Percentiles rank a stretch among this genome's conserved stretches.
These are phyloP conservation scores for Brachypalpus laphriformis DNA, from an alignment of 2,888 invertebrate genomes.

Conservation along the genomic window DNA sequence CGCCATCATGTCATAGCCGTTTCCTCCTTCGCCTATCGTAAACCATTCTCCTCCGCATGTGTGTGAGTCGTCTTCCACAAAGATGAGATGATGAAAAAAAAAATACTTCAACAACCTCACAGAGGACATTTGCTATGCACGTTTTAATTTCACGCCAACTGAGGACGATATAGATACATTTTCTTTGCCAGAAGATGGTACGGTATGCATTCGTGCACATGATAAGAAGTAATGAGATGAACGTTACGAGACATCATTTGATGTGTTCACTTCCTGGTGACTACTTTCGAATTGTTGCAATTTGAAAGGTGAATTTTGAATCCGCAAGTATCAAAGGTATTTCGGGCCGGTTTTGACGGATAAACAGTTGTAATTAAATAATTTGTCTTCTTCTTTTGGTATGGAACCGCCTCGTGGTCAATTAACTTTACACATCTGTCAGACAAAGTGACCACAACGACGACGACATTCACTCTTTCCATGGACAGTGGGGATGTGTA, in stretches of 20 bases:
- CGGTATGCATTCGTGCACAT: slow-evolving; percentile 45
- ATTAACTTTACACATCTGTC: neutral
- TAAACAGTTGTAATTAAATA: slow-evolving; percentile 51
- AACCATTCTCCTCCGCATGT: slow-evolving; percentile 12
- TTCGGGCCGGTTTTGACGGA: slow-evolving; percentile 4
- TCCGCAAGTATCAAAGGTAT: neutral
- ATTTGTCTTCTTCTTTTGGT: slow-evolving; percentile 30
- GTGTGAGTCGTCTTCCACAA: slow-evolving; percentile 5
- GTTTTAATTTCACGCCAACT: slow-evolving; percentile 65
- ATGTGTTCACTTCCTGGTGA: slow-evolving; percentile 25
- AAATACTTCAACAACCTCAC: slow-evolving; percentile 37
- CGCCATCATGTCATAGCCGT: slow-evolving; percentile 18
- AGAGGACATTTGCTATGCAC: slow-evolving; percentile 63
- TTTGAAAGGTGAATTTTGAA: neutral
- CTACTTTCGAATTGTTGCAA: slow-evolving; percentile 16
- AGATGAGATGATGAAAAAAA: neutral
- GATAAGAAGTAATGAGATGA: slow-evolving; percentile 51
- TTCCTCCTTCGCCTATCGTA: slow-evolving; percentile 22
- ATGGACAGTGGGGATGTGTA: neutral
- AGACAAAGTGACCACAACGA: slow-evolving; percentile 4
- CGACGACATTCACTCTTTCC: neutral
- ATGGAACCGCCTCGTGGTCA: neutral
- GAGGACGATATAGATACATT: slow-evolving; percentile 38
- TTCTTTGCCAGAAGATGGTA: neutral
- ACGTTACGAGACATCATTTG: slow-evolving; percentile 16